These are phyloP conservation scores for Ptychoptera albimana DNA, from an alignment of 2,888 invertebrate species.

Conservation along the genomic window DNA sequence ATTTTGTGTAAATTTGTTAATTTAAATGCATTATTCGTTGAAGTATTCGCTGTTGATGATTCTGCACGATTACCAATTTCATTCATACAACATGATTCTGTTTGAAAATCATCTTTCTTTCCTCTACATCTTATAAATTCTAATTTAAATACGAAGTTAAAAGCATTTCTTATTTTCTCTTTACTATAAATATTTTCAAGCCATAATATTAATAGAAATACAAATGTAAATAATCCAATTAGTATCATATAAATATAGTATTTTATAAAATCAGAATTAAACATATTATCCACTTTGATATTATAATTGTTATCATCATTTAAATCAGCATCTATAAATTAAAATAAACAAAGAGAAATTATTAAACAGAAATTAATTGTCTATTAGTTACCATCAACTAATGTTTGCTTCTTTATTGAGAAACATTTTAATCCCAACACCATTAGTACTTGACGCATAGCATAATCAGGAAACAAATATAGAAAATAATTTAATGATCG, in stretches of 20 bases:
- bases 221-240: neutral
- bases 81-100: neutral
- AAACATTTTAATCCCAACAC: no score
- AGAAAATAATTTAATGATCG: neutral
- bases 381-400: conserved; percentile 2
- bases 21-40: conserved; percentile 33
- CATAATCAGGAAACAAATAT: neutral
- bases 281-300: no score
- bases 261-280: neutral
- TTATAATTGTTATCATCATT: no score
- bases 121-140: conserved; percentile 7
- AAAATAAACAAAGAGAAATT: neutral
- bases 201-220: neutral
- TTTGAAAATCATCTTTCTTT: neutral
- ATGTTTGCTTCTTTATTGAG: no score
- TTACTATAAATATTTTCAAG: neutral
- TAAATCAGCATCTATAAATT: neutral
- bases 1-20: conserved; percentile 43
- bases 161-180: neutral
- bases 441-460: no score
- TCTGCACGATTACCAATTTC: conserved; percentile 3
- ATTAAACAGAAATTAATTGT: conserved; percentile 11
- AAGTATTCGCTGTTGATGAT: neutral
- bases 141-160: neutral
- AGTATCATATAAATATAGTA: neutral